Base-by-base conservation (phyloP, 2,797 vertebrate genomes). In the Chelmon rostratus region DNA sequence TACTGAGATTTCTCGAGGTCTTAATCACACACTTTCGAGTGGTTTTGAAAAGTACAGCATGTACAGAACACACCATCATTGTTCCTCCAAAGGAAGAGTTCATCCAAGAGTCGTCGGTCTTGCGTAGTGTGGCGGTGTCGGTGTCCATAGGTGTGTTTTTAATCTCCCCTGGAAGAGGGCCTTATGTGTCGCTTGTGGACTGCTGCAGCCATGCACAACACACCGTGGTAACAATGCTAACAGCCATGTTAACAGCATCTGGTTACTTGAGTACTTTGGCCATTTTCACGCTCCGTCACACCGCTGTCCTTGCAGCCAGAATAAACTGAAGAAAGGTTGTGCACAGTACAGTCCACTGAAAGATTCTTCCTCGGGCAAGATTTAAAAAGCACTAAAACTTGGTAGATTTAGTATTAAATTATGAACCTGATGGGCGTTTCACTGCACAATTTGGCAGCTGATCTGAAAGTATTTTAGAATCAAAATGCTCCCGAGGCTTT, bases 211-310 rank as follows among this genome's bases (percentile, higher is more conserved):
- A 25, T 73, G 80, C 67, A 80, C 68, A 79, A 54, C 40, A 56
- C 63, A 40, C 25, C 5, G 23, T 37, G 61, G 75, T 77, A 75
- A 79, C 65, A 75, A 63, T 56, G 65, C 86, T 79, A 78, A 82
- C 73, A 86, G 80, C 61, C 78, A 61, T 71, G 80, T 72, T 66
- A 86, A 74, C 78, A 80, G 86, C 84, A 81, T 78, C 81, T 80
- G 78, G 72, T 86, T 79, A 56, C 82, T 76, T 42, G 54, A 84
- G 78, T 73, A 77, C 86, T 90, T 78, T 79, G 75, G 38, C 81
- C 66, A 65, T 83, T 89, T 87, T 81, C 83, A 86, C 10, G 19
- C 85, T 84, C 66, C 8, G 40, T 81, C 76, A 88, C 82, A 76
- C 78, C 21, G 42, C 50, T 66, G 68, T 78, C 53, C 57, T 74